Conservation (phyloP, 2,113 vertebrate genomes). For the Istiophorus platypterus region DNA sequence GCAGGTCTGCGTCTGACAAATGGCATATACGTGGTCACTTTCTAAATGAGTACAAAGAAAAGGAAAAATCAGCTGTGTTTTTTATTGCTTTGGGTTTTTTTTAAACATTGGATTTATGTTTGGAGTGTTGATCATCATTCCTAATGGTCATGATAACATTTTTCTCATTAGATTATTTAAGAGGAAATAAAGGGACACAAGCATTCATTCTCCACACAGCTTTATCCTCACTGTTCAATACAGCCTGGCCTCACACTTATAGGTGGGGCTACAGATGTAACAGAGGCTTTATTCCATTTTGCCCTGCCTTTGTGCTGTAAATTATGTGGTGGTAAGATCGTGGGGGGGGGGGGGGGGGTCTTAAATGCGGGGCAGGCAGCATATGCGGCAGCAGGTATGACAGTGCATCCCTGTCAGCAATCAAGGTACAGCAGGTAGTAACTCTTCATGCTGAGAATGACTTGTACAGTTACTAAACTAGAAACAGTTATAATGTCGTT, state of each 20-base stretch:
- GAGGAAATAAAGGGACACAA: no score
- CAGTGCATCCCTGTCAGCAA: background rate
- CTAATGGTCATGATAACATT: background rate
- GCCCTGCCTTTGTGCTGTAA: background rate
- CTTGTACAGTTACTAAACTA: background rate
- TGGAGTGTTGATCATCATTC: background rate
- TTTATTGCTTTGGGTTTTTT: no score
- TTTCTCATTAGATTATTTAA: background rate
- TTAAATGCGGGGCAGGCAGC: background rate
- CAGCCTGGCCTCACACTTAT: background rate
- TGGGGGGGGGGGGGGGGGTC: background rate
- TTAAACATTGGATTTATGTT: background rate
- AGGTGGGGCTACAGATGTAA: background rate
- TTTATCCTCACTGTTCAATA: background rate
- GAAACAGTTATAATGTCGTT: no score
- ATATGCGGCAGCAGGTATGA: background rate
- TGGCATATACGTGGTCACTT: background rate
- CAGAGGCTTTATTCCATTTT: background rate
- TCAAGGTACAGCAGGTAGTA: background rate
- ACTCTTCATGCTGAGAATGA: background rate
- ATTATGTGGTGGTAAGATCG: background rate
- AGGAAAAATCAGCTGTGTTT: background rate
- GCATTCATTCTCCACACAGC: background rate
- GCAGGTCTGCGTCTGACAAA: background rate
- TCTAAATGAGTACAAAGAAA: background rate